Percentiles rank a stretch among this genome's conserved stretches.
These are phyloP conservation scores for Trematomus bernacchii DNA, from an alignment of 2,797 vertebrate species.

Conservation along the genomic window DNA sequence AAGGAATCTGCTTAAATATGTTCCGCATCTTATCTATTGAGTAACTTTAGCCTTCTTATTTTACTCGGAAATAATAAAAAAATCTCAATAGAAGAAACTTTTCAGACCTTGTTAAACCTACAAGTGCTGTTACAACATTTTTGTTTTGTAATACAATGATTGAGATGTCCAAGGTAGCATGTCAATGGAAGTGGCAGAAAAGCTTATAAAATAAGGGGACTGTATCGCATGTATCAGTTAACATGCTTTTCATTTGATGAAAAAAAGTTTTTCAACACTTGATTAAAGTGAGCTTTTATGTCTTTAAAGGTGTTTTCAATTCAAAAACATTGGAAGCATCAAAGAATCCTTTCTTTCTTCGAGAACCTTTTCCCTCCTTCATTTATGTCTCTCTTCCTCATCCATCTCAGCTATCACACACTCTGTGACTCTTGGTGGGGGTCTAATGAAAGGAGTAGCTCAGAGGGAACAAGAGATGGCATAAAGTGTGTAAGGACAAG, in stretches of 20 bases:
- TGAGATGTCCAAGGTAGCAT: constrained; percentile 31
- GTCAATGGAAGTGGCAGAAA: constrained; percentile 15
- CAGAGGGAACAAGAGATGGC: constrained; percentile 1
- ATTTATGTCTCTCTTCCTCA: not conserved
- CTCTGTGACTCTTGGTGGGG: constrained; percentile 12
- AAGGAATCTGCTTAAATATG: constrained; percentile 19
- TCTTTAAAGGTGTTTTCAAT: not conserved
- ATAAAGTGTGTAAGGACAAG: constrained; percentile 17
- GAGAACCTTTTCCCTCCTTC: not conserved
- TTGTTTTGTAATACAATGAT: constrained; percentile 21
- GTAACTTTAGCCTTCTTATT: constrained; percentile 20
- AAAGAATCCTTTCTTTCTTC: not conserved
- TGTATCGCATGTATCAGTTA: not conserved
- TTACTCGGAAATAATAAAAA: constrained; percentile 20
- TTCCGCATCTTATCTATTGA: constrained; percentile 23
- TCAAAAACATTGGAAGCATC: constrained; percentile 1
- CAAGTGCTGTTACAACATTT: constrained; percentile 16
- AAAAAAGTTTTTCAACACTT: not conserved
- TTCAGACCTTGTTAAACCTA: constrained; percentile 34
- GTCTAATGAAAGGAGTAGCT: constrained; percentile 33
- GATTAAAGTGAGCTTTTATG: not conserved
- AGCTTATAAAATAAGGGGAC: constrained; percentile 3
- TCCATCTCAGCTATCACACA: not conserved
- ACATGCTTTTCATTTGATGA: not conserved
- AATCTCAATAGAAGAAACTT: constrained; percentile 13